phyloP scores from a whole-genome alignment of 2,888 invertebrate species.

The Drosophila conformis region DNA sequence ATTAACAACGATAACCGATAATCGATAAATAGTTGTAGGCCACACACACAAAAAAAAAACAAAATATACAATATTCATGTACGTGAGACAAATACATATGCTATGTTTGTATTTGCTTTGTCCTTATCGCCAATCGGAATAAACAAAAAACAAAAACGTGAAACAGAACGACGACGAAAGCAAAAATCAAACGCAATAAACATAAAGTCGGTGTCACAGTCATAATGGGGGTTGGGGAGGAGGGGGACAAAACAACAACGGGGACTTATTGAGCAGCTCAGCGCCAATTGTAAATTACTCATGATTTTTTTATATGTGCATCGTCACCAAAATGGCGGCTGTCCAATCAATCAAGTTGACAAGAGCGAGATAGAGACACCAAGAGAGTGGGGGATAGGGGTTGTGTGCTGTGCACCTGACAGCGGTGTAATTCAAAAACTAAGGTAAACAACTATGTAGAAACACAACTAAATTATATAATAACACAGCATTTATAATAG shows the following conservation, averaged over 20 bases:
- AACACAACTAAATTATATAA: conserved; percentile 14
- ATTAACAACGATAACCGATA: conserved; percentile 31
- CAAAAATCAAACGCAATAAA: conserved; percentile 28
- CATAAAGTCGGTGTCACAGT: conserved; percentile 24
- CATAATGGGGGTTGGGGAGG: background rate
- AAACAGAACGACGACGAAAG: background rate
- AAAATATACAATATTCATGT: background rate
- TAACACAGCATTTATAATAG: conserved; percentile 27
- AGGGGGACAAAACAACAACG: conserved; percentile 35
- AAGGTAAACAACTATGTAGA: conserved; percentile 61
- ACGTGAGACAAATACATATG: conserved; percentile 4
- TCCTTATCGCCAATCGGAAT: conserved; percentile 13
- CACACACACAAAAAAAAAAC: background rate
- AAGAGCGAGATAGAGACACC: conserved; percentile 24
- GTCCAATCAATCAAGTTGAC: conserved; percentile 69
- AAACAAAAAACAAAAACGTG: conserved; percentile 1
- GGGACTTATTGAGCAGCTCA: conserved; percentile 37
- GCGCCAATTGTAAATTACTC: conserved; percentile 50
- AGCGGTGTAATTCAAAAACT: conserved; percentile 51
- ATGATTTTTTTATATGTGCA: conserved; percentile 43
- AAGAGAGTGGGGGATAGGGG: background rate
- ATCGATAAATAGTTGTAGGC: conserved; percentile 33
- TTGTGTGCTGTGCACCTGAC: conserved; percentile 58
- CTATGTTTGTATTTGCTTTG: conserved; percentile 17
- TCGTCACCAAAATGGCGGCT: conserved; percentile 65